A percentile compares a stretch with the other conserved stretches of the same genome.
Evolutionary conservation across 1,140 invertebrate genomes (phyloP).

Genomic region (Eumaeus atala): DNA sequence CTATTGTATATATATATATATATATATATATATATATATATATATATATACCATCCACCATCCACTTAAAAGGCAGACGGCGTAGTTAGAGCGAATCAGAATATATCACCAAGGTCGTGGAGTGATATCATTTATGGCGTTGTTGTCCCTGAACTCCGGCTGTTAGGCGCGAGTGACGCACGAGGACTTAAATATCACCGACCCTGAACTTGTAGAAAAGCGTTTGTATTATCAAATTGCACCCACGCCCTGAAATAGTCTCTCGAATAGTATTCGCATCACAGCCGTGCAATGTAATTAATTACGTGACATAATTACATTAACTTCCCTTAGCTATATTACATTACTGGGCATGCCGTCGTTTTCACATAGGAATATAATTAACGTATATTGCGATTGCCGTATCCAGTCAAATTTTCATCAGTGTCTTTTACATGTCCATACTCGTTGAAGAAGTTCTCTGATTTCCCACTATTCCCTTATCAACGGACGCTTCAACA

Average conservation of each 20-base stretch:
- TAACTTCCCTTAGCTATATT: too few relatives aligned
- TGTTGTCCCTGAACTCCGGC: slow-evolving; percentile 60
- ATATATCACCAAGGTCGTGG: slow-evolving; percentile 60
- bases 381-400: too few relatives aligned
- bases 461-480: too few relatives aligned
- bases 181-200: slow-evolving; percentile 38
- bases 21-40: slow-evolving; percentile 1
- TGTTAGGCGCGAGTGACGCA: slow-evolving; percentile 52
- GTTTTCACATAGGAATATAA: too few relatives aligned
- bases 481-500: too few relatives aligned
- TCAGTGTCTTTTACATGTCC: too few relatives aligned
- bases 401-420: too few relatives aligned
- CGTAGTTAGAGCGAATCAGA: slow-evolving; percentile 60
- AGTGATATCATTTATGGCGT: slow-evolving; percentile 66
- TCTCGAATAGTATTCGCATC: not conserved
- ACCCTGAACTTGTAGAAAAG: slow-evolving; percentile 30
- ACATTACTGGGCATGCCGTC: too few relatives aligned
- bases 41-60: slow-evolving; percentile 24
- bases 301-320: too few relatives aligned
- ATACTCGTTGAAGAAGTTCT: too few relatives aligned
- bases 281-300: not conserved
- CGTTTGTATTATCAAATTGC: slow-evolving; percentile 22
- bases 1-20: not conserved
- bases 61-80: slow-evolving; percentile 54
- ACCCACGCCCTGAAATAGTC: slow-evolving; percentile 12